These are phyloP conservation scores for Cephus sareptanus DNA, from an alignment of 2,888 invertebrate genomes.

Conservation along the genomic window DNA sequence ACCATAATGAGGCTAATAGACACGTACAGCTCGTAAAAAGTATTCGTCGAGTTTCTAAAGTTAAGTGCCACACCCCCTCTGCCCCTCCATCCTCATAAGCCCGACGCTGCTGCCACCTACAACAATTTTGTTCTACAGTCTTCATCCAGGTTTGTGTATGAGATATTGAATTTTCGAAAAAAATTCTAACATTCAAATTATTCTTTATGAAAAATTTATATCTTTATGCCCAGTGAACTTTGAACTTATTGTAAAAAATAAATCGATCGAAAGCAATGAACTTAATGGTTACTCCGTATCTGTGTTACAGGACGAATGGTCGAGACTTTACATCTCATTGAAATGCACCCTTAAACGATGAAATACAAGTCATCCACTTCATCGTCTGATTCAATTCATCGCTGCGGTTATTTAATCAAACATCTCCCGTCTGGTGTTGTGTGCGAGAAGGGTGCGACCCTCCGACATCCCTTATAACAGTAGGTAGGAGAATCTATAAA, in stretches of 20 bases:
- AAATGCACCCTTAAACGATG: conserved; percentile 34
- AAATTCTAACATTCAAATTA: neutral
- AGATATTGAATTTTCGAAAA: neutral
- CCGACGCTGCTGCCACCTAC: neutral
- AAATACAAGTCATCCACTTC: conserved; percentile 63
- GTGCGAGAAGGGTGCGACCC: conserved; percentile 41
- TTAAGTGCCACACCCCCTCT: conserved; percentile 32
- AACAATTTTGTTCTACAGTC: neutral
- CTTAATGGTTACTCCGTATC: neutral
- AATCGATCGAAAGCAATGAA: neutral
- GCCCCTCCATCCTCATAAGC: neutral
- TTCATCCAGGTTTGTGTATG: neutral
- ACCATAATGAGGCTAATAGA: conserved; percentile 59
- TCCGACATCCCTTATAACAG: conserved; percentile 15
- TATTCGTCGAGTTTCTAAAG: conserved; percentile 45
- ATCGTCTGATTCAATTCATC: conserved; percentile 64
- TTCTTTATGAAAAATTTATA: neutral
- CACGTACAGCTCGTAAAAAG: conserved; percentile 61
- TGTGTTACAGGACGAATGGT: neutral
- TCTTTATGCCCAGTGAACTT: neutral
- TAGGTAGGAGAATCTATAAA: neutral
- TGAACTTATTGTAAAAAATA: neutral
- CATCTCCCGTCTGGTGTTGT: conserved; percentile 42
- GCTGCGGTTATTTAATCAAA: conserved; percentile 66
- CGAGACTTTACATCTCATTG: conserved; percentile 11